phyloP scores from a whole-genome alignment of 2,888 invertebrate genomes.

The Eupithecia abbreviata region DNA sequence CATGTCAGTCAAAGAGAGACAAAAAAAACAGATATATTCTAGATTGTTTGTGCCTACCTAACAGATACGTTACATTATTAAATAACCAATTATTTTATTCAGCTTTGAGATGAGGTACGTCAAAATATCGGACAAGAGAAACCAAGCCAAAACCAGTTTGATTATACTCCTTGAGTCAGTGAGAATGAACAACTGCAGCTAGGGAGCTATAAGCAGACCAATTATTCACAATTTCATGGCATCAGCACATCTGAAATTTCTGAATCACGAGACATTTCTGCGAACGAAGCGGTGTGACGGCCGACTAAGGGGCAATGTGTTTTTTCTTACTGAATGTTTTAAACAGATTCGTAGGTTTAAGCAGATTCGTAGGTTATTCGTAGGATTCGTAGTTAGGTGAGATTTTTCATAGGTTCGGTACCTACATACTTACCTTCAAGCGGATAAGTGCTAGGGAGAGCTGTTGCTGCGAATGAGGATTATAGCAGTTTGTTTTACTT shows the following conservation, averaged over 20 bases:
- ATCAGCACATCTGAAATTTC: not conserved
- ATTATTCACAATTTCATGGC: not conserved
- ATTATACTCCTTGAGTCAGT: not conserved
- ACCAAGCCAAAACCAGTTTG: not conserved
- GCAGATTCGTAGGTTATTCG: no score
- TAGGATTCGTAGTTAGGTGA: no score
- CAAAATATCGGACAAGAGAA: not conserved
- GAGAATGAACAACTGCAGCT: not conserved
- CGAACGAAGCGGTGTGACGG: constrained; percentile 2
- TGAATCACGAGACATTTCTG: not conserved
- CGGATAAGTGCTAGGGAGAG: no score
- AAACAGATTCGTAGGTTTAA: no score
- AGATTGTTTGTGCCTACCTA: not conserved
- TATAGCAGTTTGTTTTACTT: no score
- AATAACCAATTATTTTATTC: not conserved
- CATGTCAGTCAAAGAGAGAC: not conserved
- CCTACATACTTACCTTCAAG: not conserved
- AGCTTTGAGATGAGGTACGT: not conserved
- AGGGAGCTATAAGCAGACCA: not conserved
- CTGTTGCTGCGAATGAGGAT: no score
- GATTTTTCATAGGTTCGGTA: not conserved
- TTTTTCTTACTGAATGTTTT: not conserved
- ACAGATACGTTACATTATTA: not conserved
- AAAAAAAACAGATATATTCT: no score
- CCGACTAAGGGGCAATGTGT: not conserved